Percentiles rank a stretch among this genome's conserved stretches.
phyloP scores from a whole-genome alignment of 2,888 invertebrate species.

The Calameuta filiformis region DNA sequence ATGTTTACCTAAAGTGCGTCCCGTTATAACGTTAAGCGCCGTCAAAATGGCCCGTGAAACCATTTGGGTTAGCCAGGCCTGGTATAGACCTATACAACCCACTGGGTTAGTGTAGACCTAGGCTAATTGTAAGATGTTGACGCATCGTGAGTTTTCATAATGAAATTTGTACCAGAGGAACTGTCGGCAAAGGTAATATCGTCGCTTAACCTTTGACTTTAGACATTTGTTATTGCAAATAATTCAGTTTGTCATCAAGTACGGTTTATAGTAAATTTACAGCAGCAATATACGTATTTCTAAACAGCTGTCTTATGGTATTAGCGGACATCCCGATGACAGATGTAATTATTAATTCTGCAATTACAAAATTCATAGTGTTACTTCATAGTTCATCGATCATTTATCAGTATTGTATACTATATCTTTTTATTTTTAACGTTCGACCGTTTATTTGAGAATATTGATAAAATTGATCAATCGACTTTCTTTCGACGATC shows the following conservation, averaged over 20 bases:
- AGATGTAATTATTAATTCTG: conserved; percentile 3
- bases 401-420: neutral
- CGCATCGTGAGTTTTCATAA: neutral
- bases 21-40: too few relatives aligned
- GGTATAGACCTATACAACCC: too few relatives aligned
- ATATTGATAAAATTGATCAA: too few relatives aligned
- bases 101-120: neutral
- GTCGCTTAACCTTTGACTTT: neutral
- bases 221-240: neutral
- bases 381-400: neutral
- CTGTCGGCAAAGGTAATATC: neutral
- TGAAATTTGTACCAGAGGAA: neutral
- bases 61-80: too few relatives aligned
- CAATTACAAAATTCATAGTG: neutral
- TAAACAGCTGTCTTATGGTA: neutral
- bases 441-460: neutral
- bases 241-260: neutral
- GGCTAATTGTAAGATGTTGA: neutral
- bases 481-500: too few relatives aligned
- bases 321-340: neutral
- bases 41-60: too few relatives aligned
- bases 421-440: neutral
- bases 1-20: too few relatives aligned
- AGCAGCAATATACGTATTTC: neutral
- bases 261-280: neutral